These are phyloP conservation scores for Poecilia wingei DNA, from an alignment of 2,797 vertebrate species.

Conservation along the genomic window DNA sequence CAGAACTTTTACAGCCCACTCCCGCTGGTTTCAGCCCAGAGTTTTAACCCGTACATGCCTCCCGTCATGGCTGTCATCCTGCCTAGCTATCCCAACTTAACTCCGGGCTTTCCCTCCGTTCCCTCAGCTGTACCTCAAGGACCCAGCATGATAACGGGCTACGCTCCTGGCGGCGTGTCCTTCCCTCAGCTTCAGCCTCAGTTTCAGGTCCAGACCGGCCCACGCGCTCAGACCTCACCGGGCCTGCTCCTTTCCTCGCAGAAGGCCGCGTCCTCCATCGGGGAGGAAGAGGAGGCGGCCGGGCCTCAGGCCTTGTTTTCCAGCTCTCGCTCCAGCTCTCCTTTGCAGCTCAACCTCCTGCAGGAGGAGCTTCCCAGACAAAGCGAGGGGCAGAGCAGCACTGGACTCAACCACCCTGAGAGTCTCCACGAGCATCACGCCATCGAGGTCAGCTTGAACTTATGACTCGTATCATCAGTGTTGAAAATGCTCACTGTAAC, in stretches of 20 bases:
- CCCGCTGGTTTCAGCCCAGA: conserved; percentile 61
- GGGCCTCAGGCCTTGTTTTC: conserved; percentile 75
- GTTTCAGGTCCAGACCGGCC: conserved; percentile 43
- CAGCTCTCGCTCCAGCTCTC: conserved; percentile 88
- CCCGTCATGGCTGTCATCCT: conserved; percentile 83
- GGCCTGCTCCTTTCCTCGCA: conserved; percentile 57
- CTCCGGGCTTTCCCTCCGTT: conserved; percentile 55
- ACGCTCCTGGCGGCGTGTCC: conserved; percentile 33
- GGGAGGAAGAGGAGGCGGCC: conserved; percentile 71
- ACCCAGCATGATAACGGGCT: conserved; percentile 50
- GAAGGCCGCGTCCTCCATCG: conserved; percentile 63
- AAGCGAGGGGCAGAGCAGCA: conserved; percentile 65
- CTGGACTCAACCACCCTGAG: conserved; percentile 55
- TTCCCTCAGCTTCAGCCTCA: conserved; percentile 65
- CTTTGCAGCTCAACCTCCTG: conserved; percentile 88
- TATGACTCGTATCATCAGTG: background rate
- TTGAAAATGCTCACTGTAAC: background rate
- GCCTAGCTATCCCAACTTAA: conserved; percentile 74
- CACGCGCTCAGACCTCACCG: conserved; percentile 36
- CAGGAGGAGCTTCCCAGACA: conserved; percentile 85
- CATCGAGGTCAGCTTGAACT: conserved; percentile 61
- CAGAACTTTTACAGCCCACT: conserved; percentile 52
- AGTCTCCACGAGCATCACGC: conserved; percentile 68
- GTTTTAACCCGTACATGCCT: conserved; percentile 68
- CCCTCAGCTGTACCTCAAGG: conserved; percentile 60